A percentile compares a stretch with the other conserved stretches of the same genome.
Evolutionary conservation across 2,797 vertebrate genomes (phyloP).

Genomic region (Phataginus tricuspis): DNA sequence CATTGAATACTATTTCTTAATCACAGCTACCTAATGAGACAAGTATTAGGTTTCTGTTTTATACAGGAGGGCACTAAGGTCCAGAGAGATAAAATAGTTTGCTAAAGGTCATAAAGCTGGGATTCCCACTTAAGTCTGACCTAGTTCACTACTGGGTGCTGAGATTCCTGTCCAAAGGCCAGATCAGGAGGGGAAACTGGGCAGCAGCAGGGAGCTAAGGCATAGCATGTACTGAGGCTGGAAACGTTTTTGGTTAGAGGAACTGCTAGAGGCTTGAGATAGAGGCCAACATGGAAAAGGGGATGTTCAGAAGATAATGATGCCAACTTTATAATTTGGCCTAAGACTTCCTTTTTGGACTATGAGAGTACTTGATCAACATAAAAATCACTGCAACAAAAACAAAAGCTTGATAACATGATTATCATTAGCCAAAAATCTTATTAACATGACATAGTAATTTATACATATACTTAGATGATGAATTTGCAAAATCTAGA

Average conservation of each 20-base stretch:
- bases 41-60: not conserved
- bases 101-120: not conserved
- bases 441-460: not conserved
- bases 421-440: not conserved
- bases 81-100: not conserved
- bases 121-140: not conserved
- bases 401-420: not conserved
- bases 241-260: not conserved
- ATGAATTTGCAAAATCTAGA: not conserved
- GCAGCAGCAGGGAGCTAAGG: not conserved
- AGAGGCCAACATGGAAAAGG: not conserved
- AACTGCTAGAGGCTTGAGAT: not conserved
- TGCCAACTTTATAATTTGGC: not conserved
- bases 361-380: not conserved
- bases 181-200: not conserved
- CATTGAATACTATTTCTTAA: not conserved
- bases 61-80: not conserved
- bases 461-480: not conserved
- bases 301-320: not conserved
- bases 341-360: not conserved
- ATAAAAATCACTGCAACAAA: not conserved
- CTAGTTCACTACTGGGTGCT: not conserved
- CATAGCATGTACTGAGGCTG: not conserved
- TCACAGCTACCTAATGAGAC: not conserved
- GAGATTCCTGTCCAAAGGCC: not conserved